Percentiles rank a stretch among this genome's conserved stretches.
Conservation (phyloP, 2,888 invertebrate species). For the Macaria liturata region DNA sequence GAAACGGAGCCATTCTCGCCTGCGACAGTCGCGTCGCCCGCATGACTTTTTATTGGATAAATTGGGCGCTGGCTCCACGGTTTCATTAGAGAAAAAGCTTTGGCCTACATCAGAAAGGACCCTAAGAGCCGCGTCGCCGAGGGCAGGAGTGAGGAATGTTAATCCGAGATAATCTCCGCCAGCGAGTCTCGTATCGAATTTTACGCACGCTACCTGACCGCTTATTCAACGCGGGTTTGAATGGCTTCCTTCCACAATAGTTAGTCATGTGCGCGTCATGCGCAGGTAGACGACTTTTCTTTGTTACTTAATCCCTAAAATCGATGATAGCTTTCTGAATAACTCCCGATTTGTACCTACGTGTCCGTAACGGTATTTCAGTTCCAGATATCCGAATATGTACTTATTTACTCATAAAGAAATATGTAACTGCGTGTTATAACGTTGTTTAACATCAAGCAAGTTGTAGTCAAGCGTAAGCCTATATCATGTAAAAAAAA, state of each 20-base stretch:
- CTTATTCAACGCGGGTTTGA: slow-evolving; percentile 65
- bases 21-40: slow-evolving; percentile 60
- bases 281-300: slow-evolving; percentile 66
- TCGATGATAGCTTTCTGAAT: slow-evolving; percentile 29
- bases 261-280: slow-evolving; percentile 51
- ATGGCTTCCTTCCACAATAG: slow-evolving; percentile 72
- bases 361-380: slow-evolving; percentile 4
- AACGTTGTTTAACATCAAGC: too few species aligned
- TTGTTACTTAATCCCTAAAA: slow-evolving; percentile 41
- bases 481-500: too few species aligned
- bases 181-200: slow-evolving; percentile 68
- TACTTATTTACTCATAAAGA: slow-evolving; percentile 13
- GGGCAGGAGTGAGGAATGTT: slow-evolving; percentile 78
- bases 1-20: slow-evolving; percentile 49
- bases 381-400: slow-evolving; percentile 3
- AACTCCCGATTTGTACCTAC: slow-evolving; percentile 20
- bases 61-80: slow-evolving; percentile 61
- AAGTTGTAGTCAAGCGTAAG: too few species aligned
- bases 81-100: slow-evolving; percentile 63
- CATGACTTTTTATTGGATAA: slow-evolving; percentile 76
- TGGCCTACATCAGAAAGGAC: slow-evolving; percentile 55
- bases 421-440: too few species aligned
- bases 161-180: slow-evolving; percentile 75
- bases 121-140: slow-evolving; percentile 52
- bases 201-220: slow-evolving; percentile 78